Conservation (phyloP, 2,113 vertebrate species). For the Plestiodon gilberti region DNA sequence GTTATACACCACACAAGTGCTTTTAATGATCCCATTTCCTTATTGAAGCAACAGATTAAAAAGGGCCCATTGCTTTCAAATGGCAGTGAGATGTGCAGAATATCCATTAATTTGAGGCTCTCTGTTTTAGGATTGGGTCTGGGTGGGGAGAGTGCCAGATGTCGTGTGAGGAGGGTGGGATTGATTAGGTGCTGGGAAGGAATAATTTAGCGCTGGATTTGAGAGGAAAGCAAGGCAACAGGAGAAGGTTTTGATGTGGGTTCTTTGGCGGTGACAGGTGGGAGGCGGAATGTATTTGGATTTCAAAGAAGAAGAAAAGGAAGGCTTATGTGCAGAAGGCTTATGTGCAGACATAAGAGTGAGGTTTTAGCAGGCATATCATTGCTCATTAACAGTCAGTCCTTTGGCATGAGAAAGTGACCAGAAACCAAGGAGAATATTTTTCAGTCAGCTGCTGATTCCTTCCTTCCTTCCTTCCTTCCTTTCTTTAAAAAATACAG, state of each 20-base stretch:
- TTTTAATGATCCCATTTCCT: slow-evolving; percentile 56
- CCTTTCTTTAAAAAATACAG: neutral
- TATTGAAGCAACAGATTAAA: slow-evolving; percentile 69
- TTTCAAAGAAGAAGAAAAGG: neutral
- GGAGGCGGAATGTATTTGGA: neutral
- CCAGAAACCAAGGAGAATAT: neutral
- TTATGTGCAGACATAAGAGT: neutral
- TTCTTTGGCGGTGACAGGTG: slow-evolving; percentile 3
- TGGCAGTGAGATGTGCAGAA: slow-evolving; percentile 9
- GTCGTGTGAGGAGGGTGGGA: slow-evolving; percentile 19
- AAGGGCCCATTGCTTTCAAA: slow-evolving; percentile 33
- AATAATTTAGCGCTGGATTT: slow-evolving; percentile 12
- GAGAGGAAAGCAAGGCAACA: slow-evolving; percentile 8
- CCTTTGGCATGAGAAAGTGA: slow-evolving; percentile 12
- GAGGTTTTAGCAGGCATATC: slow-evolving; percentile 2
- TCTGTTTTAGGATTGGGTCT: neutral
- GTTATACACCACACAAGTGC: slow-evolving; percentile 64
- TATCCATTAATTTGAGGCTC: slow-evolving; percentile 48
- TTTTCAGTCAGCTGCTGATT: neutral
- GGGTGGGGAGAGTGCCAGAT: neutral
- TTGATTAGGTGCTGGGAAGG: slow-evolving; percentile 33
- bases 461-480: neutral
- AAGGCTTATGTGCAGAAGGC: neutral
- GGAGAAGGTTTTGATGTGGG: neutral
- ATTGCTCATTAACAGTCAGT: slow-evolving; percentile 6